A percentile compares a stretch with the other conserved stretches of the same genome.
These are phyloP conservation scores for Caenorhabditis sp. DNA, from an alignment of 2,888 invertebrate species.

Conservation along the genomic window DNA sequence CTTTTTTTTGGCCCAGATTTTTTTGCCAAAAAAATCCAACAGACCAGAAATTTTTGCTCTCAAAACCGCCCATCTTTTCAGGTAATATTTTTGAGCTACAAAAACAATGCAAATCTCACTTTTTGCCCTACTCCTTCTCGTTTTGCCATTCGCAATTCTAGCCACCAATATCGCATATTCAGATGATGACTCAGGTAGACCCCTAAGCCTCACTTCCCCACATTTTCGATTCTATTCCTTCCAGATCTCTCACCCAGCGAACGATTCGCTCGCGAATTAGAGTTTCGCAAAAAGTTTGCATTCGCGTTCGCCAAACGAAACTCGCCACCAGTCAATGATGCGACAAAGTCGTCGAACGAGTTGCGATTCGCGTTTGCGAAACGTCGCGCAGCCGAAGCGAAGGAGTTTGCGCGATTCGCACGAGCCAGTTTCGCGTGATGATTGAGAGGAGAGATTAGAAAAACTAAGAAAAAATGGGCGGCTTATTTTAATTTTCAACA, in stretches of 20 bases:
- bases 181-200: slow-evolving; percentile 20
- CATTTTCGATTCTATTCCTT: background rate
- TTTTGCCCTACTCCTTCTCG: slow-evolving; percentile 24
- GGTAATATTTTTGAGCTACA: slow-evolving; percentile 10
- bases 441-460: too few species aligned
- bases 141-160: slow-evolving; percentile 19
- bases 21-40: slow-evolving; percentile 13
- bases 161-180: slow-evolving; percentile 7
- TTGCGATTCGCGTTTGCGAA: slow-evolving; percentile 42
- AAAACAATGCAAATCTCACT: slow-evolving; percentile 22
- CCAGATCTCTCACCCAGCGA: slow-evolving; percentile 14
- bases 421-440: slow-evolving; percentile 37
- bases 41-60: background rate
- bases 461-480: slow-evolving; percentile 27
- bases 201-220: background rate
- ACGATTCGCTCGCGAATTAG: slow-evolving; percentile 36
- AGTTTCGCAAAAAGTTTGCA: slow-evolving; percentile 41
- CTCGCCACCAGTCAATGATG: slow-evolving; percentile 15
- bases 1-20: slow-evolving; percentile 5
- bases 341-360: slow-evolving; percentile 9
- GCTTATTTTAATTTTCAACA: slow-evolving; percentile 18
- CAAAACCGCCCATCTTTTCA: slow-evolving; percentile 4
- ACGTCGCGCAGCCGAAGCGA: slow-evolving; percentile 25
- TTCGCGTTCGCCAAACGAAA: slow-evolving; percentile 41
- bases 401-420: slow-evolving; percentile 40